These are phyloP conservation scores for Myiotriccus ornatus DNA, from an alignment of 2,797 vertebrate genomes.

Conservation along the genomic window DNA sequence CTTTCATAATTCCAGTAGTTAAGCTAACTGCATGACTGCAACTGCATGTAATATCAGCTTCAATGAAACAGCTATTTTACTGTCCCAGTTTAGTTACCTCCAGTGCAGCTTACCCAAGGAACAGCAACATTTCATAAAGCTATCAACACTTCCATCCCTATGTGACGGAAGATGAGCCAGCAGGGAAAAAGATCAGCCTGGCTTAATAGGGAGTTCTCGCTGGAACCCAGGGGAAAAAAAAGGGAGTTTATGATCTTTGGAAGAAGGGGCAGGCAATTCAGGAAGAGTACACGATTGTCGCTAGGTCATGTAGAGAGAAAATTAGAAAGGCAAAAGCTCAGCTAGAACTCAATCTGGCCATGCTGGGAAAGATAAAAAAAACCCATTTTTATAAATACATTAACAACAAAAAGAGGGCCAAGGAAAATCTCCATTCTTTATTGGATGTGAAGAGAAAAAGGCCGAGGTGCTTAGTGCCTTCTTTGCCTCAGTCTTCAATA, in stretches of 20 bases:
- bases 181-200: not conserved
- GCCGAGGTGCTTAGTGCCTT: not conserved
- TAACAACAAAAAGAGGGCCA: not conserved
- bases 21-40: not conserved
- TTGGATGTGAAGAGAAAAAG: not conserved
- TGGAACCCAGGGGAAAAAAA: not conserved
- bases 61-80: constrained; percentile 27
- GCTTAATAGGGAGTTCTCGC: not conserved
- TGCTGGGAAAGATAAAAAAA: not conserved
- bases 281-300: not conserved
- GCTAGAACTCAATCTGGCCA: not conserved
- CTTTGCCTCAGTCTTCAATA: not conserved
- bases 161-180: fast-evolving
- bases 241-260: not conserved
- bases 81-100: constrained; percentile 19
- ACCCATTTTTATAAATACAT: fast-evolving
- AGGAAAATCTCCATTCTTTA: not conserved
- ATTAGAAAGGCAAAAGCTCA: not conserved
- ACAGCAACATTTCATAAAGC: constrained; percentile 43
- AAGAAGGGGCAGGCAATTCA: not conserved
- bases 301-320: not conserved
- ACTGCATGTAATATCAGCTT: not conserved
- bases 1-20: not conserved
- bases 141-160: not conserved
- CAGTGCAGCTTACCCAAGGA: constrained; percentile 2